A percentile compares a stretch with the other conserved stretches of the same genome.
Evolutionary conservation across 2,113 vertebrate genomes (phyloP).

Genomic region (Cyphomyrus plagiostoma): DNA sequence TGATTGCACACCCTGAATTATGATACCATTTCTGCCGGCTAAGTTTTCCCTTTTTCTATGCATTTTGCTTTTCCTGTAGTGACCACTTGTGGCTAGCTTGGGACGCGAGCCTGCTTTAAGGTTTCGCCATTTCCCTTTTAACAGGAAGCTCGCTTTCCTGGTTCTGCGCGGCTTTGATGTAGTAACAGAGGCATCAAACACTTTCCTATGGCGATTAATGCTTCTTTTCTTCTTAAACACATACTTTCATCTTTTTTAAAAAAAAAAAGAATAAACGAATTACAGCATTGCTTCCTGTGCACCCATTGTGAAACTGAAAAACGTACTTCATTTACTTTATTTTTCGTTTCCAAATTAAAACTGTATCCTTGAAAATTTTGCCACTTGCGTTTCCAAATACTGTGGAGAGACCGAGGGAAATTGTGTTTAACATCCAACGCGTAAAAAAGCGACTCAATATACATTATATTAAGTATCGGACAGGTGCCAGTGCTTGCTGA

Average conservation of each 20-base stretch:
- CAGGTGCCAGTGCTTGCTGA: background rate
- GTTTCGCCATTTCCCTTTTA: background rate
- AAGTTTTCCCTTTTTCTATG: background rate
- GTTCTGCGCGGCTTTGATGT: background rate
- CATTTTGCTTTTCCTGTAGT: slow-evolving; percentile 8
- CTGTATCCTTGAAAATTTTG: background rate
- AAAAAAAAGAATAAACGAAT: background rate
- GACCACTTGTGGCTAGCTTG: slow-evolving; percentile 11
- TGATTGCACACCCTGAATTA: background rate
- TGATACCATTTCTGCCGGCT: background rate
- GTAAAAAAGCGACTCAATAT: background rate
- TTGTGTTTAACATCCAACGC: background rate
- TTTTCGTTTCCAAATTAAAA: background rate
- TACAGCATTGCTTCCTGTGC: background rate
- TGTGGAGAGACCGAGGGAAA: background rate
- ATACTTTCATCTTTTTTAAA: background rate
- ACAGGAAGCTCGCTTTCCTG: background rate
- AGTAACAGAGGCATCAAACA: slow-evolving; percentile 2
- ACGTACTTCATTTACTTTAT: background rate
- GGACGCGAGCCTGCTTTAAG: background rate
- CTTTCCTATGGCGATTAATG: background rate
- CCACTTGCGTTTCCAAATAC: background rate
- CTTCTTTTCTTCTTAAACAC: background rate
- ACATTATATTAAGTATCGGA: background rate
- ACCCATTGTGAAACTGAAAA: background rate